Evolutionary conservation across 2,113 vertebrate genomes (phyloP), one percentile per base, ranked within the genome.

Genomic region (Larimichthys crocea): DNA sequence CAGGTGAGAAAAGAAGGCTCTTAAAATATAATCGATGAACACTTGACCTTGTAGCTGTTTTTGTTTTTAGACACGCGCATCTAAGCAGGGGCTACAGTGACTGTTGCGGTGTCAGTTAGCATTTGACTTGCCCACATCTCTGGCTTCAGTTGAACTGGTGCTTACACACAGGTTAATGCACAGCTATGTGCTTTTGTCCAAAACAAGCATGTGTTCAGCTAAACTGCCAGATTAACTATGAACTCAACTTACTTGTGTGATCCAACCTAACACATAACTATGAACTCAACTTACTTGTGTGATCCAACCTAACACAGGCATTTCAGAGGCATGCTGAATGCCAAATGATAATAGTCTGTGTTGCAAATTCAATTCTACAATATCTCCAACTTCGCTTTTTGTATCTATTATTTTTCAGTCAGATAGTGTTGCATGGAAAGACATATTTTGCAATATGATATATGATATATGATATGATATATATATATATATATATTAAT

Each of bases 21-120:
- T 59, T 48, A 68, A 61, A 74, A 78, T 70, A 59, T 72, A 84
- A 86, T 82, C 48, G 17, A 76, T 84, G 57, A 64, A 57, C 65
- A 67, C 8, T 79, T 86, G 56, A 72, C 77, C 73, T 86, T 67
- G 57, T 35, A 14, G 68, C 9, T 70, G 20, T 60, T 87, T 65
- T 64, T 77, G 60, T 76, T 65, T 77, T 84, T 69, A 80, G 66
- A 55, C 24, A 49, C 24, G 10, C 22, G 56, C 40, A 56, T 44
- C 15, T 31, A 56, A 10, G n/a, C 52, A 20, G 35, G 35, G 35
- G 35, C 35, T 20, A n/a, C 11, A 62, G 52, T 16, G 29, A 16
- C 67, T 76, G 79, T 40, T 35, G 48, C 64, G 53, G 26, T 49
- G 55, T 81, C 81, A 79, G 22, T 82, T 53, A 59, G 65, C 53